A percentile compares a stretch with the other conserved stretches of the same genome.
phyloP scores from a whole-genome alignment of 1,140 invertebrate species.

The Oreohelix idahoensis region DNA sequence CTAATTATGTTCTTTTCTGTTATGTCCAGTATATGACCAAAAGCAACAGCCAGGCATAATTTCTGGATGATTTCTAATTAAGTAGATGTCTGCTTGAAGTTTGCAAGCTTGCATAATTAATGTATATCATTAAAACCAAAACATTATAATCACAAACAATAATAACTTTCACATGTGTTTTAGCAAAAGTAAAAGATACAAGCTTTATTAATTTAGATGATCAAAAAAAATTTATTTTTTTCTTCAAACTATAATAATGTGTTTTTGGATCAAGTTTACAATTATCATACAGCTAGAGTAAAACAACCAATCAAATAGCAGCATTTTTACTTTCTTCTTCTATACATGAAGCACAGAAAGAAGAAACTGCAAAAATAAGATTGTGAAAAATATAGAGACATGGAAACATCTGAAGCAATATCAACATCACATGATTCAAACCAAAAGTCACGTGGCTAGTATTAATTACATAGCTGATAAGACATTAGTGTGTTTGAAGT shows the following conservation, averaged over 20 bases:
- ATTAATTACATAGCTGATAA: neutral
- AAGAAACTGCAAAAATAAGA: neutral
- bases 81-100: neutral
- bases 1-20: no score
- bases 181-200: neutral
- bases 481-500: neutral
- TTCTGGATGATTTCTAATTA: neutral
- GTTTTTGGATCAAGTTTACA: no score
- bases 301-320: neutral
- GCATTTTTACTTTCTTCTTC: neutral
- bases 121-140: neutral
- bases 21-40: no score
- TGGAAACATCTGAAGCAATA: neutral
- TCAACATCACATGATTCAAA: neutral
- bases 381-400: slow-evolving; percentile 1
- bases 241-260: no score
- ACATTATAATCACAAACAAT: neutral
- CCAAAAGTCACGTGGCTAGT: neutral
- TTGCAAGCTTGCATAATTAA: neutral
- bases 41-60: no score
- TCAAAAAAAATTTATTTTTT: neutral
- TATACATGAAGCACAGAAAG: neutral
- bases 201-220: neutral
- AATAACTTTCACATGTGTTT: neutral
- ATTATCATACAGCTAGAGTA: neutral